Evolutionary conservation across 2,888 invertebrate genomes (phyloP), one percentile per base, ranked within the genome.

Genomic region (Melikaiella ostensackeni): DNA sequence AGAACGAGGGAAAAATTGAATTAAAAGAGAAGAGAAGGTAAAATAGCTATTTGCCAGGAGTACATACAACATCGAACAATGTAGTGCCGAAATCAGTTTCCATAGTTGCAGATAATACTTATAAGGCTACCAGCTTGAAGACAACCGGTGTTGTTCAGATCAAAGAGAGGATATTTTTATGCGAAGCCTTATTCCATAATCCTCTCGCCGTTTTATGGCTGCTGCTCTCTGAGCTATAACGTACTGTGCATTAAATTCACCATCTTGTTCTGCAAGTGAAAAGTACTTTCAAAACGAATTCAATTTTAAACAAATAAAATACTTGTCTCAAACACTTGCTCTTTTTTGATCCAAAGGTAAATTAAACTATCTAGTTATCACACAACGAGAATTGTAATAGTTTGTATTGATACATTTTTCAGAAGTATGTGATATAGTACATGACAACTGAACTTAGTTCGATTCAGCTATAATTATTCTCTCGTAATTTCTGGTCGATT

Each of bases 121-220:
- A 9, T n/a, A 35, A 62, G 62, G n/a, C n/a, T n/a, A n/a, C n/a
- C n/a, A n/a, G 42, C 16, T 27, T 38, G 42, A 35, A 24, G 24
- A 42, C 24, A 21, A 57, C 19, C 74, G 63, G 74, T 74, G 33
- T 79, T 66, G 80, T 80, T 82, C 74, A 84, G 87, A 89, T 89
- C 88, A 89, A 88, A 88, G 85, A 85, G 81, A 84, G 86, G 87
- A 89, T 89, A 90, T 90, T 89, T 90, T 89, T 89, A 89, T 87
- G 87, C 88, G 90, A 90, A 89, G 88, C 89, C 89, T 86, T 87
- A 85, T 87, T 88, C 87, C 86, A 89, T 89, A 89, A 89, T 90
- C 89, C 89, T 84, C 85, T 83, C 78, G 85, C 85, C 85, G 87
- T 90, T 90, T 90, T 90, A 90, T 89, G 89, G 88, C 88, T 90